Base-by-base conservation (phyloP, 2,797 vertebrate species). In the Cercopithecus hamlyni region DNA sequence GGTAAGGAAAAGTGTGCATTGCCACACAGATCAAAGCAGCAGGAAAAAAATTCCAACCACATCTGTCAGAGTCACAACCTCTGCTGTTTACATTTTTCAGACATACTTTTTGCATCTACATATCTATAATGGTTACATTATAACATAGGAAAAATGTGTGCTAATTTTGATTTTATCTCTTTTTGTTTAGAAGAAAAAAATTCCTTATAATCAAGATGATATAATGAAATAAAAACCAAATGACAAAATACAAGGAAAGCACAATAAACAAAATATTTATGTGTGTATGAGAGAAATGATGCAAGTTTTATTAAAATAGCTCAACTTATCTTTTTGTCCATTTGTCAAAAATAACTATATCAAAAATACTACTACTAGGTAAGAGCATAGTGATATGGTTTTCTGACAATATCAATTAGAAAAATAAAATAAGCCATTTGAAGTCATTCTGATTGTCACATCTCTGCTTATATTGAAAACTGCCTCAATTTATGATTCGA, bases 331-430 rank as follows among this genome's bases (percentile, higher is more conserved):
- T 57, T 79, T 73, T 75, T 91, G 61, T 80, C 14, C 41, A 73
- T 50, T 77, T 90, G 45, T 93, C 50, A 94, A 92, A 94, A 97
- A 93, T 75, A 97, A 45, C 0, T 76, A 58, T 55, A 85, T 41
- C 26, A 93, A 90, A 90, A 61, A 86, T 88, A 48, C 4, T 86
- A 52, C 20, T 93, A 33, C 57, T 88, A 75, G 27, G 7, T 39
- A 88, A 93, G 58, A 75, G 67, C 7, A 26, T 26, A 96, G 11
- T 88, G 72, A 73, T 72, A 72, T 15, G 1, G 19, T 33, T 76
- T n/a, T 89, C 57, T 48, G 76, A 36, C 57, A 88, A 50, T 93
- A 77, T 79, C 73, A 24, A 70, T 0, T 20, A 52, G 3, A 41
- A 48, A 80, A 39, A 89, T 0, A 57, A 36, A 93, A 70, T 76